Percentiles rank a stretch among this genome's conserved stretches.
Conservation (phyloP, 2,888 invertebrate species). For the Hypsopygia costalis region DNA sequence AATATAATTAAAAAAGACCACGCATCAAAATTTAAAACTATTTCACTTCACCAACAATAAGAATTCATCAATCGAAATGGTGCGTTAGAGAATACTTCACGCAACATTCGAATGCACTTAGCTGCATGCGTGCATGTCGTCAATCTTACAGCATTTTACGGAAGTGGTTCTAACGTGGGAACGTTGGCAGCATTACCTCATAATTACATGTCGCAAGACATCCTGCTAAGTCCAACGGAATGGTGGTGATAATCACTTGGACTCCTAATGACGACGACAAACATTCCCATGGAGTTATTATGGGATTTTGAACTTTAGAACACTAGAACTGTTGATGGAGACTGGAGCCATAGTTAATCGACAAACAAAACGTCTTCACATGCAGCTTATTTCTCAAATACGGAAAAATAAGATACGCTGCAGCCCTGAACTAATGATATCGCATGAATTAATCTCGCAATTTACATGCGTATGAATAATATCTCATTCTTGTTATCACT, state of each 20-base stretch:
- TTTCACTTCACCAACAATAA: too few relatives aligned
- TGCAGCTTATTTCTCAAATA: neutral
- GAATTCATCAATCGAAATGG: too few relatives aligned
- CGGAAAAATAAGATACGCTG: neutral
- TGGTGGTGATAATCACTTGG: constrained; percentile 28
- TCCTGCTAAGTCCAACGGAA: constrained; percentile 18
- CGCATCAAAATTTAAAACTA: too few relatives aligned
- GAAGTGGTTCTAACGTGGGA: constrained; percentile 5
- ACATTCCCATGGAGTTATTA: constrained; percentile 17
- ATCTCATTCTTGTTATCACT: neutral
- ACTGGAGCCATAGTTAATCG: neutral
- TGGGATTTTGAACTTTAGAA: neutral
- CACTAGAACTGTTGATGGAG: too few relatives aligned
- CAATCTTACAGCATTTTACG: constrained; percentile 5
- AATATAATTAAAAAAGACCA: too few relatives aligned
- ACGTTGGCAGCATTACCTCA: constrained; percentile 50
- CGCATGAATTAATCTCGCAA: neutral
- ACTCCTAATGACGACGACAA: constrained; percentile 28
- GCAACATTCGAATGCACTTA: constrained; percentile 8
- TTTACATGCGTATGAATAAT: neutral
- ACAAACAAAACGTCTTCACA: neutral
- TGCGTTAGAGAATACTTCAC: too few relatives aligned
- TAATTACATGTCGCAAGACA: constrained; percentile 38
- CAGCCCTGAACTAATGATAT: neutral
- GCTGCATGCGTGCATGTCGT: constrained; percentile 4